These are phyloP conservation scores for Aleadryas rufinucha DNA, from an alignment of 2,113 vertebrate genomes.

Conservation along the genomic window DNA sequence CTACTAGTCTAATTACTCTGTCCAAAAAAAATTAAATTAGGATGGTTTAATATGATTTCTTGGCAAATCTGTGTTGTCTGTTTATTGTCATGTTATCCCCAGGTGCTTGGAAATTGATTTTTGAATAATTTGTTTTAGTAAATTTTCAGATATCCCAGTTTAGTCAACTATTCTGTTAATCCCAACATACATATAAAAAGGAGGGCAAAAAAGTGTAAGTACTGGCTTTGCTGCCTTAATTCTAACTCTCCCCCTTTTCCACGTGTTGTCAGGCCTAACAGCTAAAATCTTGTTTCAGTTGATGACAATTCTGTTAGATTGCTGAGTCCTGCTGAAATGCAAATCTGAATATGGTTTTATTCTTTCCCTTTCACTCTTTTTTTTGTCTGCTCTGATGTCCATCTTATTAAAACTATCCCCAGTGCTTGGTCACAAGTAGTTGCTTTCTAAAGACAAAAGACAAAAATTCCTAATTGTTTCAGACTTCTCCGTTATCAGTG, in stretches of 20 bases:
- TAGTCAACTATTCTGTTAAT: not conserved
- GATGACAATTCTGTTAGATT: not conserved
- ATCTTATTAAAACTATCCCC: not conserved
- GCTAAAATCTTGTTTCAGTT: not conserved
- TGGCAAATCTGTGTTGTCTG: slow-evolving; percentile 1
- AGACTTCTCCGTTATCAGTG: not conserved
- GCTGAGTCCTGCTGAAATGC: not conserved
- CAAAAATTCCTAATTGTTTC: not conserved
- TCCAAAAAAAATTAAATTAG: not conserved
- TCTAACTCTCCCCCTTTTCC: not conserved
- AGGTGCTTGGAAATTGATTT: slow-evolving; percentile 27
- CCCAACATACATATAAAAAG: not conserved
- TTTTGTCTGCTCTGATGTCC: not conserved
- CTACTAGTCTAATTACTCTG: not conserved
- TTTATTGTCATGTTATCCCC: not conserved
- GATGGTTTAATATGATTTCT: not conserved
- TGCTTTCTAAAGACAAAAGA: not conserved
- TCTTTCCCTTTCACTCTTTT: not conserved
- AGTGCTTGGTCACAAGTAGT: not conserved
- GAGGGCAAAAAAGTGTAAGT: not conserved
- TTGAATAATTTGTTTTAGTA: not conserved
- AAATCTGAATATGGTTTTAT: not conserved
- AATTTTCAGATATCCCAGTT: not conserved
- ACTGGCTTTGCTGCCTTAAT: not conserved
- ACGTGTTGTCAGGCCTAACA: not conserved